Evolutionary conservation across 1,140 invertebrate genomes (phyloP), one percentile per base, ranked within the genome.

Genomic region (Drosophila pandora): DNA sequence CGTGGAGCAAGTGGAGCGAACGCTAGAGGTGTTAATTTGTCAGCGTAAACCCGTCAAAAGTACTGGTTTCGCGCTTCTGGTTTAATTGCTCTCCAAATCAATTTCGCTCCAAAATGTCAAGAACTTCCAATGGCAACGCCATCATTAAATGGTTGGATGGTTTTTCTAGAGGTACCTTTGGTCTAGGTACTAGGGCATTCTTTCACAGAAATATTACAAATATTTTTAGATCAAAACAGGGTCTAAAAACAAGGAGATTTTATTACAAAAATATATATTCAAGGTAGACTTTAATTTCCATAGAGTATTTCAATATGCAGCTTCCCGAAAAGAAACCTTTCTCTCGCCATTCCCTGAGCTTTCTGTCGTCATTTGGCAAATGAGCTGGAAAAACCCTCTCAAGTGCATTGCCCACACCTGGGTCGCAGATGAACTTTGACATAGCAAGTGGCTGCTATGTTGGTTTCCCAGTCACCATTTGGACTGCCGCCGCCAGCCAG

Each of bases 1-100:
- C 43, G 61, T 49, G 64, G 74, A 60, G 53, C 80, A 74, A 17
- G 13, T 47, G 45, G 43, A 58, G 34, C 52, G 23, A 25, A 50
- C 8, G 55, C 34, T 52, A 30, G 58, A 78, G 65, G 83, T 88
- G 82, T 76, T 87, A 87, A 87, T 88, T 70, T 88, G 78, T 54
- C 62, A 34, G 52, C 54, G 41, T 39, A 57, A 63, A 58, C 53
- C 68, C 68, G 84, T 85, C 73, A 70, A 59, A 53, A 53, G 23
- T 45, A 17, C 48, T 45, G 65, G 49, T 69, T 69, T 69, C 13
- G 50, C 63, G 56, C 32, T 70, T 57, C n/a, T 25, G 52, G 63
- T 57, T 70, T 70, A 69, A 69, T 70, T 69, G 65, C 63, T 39
- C 63, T 45, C 63, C 55, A 69, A 69, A 69, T 69, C 65, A 49